These are phyloP conservation scores for Baryphthengus martii DNA, from an alignment of 2,113 vertebrate genomes.

Conservation along the genomic window DNA sequence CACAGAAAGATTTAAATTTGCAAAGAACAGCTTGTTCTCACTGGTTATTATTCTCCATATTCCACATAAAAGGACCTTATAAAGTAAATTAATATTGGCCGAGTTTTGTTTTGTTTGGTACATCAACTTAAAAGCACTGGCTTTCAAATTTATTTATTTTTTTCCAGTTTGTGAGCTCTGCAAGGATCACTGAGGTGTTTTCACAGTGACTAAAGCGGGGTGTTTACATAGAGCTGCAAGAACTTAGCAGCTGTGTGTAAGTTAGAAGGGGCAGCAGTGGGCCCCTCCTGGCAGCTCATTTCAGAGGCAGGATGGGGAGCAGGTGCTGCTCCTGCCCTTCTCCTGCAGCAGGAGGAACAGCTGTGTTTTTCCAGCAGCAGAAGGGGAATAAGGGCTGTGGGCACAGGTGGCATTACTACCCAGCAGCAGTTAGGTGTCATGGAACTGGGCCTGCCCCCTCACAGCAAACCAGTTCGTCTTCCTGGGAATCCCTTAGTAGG, in stretches of 20 bases:
- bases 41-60: accelerated
- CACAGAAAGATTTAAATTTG: not conserved
- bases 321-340: not conserved
- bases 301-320: not conserved
- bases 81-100: not conserved
- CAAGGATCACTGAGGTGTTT: not conserved
- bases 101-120: not conserved
- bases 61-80: not conserved
- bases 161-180: not conserved
- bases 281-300: accelerated
- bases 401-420: not conserved
- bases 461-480: too few relatives aligned
- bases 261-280: not conserved
- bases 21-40: not conserved
- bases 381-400: accelerated
- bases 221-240: not conserved
- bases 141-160: not conserved
- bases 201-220: not conserved
- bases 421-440: not conserved
- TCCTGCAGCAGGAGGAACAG: accelerated
- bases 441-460: not conserved
- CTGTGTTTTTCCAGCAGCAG: not conserved
- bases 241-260: too few relatives aligned
- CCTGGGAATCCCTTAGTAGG: too few relatives aligned
- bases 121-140: not conserved